Evolutionary conservation across 2,797 vertebrate genomes (phyloP).

Genomic region (Echeneis naucrates): DNA sequence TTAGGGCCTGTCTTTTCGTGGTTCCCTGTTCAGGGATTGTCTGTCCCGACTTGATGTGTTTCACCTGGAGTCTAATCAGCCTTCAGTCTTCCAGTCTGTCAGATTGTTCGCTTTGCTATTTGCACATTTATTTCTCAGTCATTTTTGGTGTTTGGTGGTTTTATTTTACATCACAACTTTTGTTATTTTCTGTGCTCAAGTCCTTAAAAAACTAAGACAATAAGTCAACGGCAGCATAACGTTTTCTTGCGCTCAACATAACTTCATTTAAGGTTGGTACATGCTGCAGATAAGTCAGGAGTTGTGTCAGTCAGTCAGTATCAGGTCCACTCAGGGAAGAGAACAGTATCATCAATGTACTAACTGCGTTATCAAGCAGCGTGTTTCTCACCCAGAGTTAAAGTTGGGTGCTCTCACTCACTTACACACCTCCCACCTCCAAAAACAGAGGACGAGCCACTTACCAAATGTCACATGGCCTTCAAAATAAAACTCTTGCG

Average conservation of each 20-base stretch:
- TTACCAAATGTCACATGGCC: slow-evolving; percentile 72
- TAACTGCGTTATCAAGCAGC: slow-evolving; percentile 38
- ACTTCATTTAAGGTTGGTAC: slow-evolving; percentile 9
- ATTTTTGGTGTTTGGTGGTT: neutral
- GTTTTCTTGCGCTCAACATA: slow-evolving; percentile 4
- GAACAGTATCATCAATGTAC: slow-evolving; percentile 19
- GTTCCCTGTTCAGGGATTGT: neutral
- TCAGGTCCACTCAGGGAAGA: neutral
- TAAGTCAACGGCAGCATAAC: neutral
- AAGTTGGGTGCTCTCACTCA: slow-evolving; percentile 21
- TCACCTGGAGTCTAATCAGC: neutral
- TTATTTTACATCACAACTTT: too few species aligned
- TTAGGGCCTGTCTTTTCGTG: neutral
- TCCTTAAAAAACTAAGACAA: neutral
- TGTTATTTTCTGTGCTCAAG: neutral
- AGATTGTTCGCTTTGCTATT: neutral
- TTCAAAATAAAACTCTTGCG: slow-evolving; percentile 74
- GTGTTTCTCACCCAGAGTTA: slow-evolving; percentile 50
- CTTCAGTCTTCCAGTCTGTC: neutral
- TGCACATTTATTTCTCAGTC: too few species aligned
- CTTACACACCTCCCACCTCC: slow-evolving; percentile 1
- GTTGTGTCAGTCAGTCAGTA: slow-evolving; percentile 1
- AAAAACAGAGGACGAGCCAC: slow-evolving; percentile 51
- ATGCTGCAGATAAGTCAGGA: slow-evolving; percentile 21
- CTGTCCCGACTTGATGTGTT: too few species aligned